Conservation (phyloP, 2,888 invertebrate genomes). For the Agrilus mali region DNA sequence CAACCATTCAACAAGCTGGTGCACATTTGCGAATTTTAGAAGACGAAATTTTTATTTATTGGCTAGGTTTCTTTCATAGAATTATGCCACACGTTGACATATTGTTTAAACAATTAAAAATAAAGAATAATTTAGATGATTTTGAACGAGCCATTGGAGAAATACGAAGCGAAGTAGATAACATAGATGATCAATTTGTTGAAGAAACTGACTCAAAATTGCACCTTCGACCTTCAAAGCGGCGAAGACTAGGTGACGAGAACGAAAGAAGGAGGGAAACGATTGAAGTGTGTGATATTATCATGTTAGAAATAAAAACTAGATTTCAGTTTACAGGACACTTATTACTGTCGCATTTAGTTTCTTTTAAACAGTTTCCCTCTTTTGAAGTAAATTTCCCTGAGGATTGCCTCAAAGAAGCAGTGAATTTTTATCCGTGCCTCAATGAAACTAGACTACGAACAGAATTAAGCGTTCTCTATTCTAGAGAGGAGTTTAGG, state of each 20-base stretch:
- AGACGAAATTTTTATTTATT: constrained; percentile 16
- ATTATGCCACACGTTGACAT: constrained; percentile 18
- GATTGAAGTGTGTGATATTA: constrained; percentile 19
- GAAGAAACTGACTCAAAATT: not conserved
- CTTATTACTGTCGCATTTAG: constrained; percentile 7
- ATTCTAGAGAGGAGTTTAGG: not conserved
- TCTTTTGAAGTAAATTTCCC: constrained; percentile 13
- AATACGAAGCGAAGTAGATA: not conserved
- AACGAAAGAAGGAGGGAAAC: constrained; percentile 7
- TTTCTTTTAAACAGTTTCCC: constrained; percentile 13
- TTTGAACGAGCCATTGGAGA: constrained; percentile 8
- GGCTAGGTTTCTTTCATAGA: constrained; percentile 18
- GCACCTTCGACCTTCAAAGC: not conserved
- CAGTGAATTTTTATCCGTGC: constrained; percentile 10
- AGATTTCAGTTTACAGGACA: constrained; percentile 17
- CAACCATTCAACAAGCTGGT: constrained; percentile 11
- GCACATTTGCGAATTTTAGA: constrained; percentile 6
- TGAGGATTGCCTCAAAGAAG: constrained; percentile 8
- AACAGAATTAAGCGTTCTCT: constrained; percentile 17
- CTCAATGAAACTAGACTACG: constrained; percentile 16
- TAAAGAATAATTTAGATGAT: not conserved
- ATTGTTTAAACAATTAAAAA: constrained; percentile 12
- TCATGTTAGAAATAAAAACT: constrained; percentile 15
- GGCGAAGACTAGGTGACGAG: not conserved
- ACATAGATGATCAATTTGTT: not conserved